Evolutionary conservation across 2,888 invertebrate species (phyloP), one percentile per base, ranked within the genome.

Genomic region (Microctonus hyperodae): DNA sequence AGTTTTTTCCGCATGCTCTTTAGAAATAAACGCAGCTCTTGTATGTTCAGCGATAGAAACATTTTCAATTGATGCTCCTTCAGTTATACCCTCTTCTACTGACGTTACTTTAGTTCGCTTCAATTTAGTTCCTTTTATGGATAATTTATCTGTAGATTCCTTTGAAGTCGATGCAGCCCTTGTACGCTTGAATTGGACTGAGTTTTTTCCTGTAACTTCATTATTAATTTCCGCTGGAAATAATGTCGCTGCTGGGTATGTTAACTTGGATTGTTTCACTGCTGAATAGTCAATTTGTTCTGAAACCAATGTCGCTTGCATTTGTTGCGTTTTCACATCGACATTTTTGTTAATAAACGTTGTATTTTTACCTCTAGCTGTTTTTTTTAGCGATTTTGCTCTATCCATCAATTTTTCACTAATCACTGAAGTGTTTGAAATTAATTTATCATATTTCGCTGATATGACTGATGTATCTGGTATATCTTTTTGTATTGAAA

Each of bases 401-500:
- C 70, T 65, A 9, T 73, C 73, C 1, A 65, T 64, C 4, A 57
- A 56, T 3, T 31, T 63, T 7, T 71, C 73, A 4, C 61, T 63
- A 0, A 37, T n/a, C 1, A 65, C 20, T 7, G 60, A 70, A 2
- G 72, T 37, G 9, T 69, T 56, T 0, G 71, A 73, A 4, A 69
- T 50, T 1, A 66, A 48, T 44, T 70, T 69, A 10, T 55, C 60
- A 10, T 64, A 40, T 50, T 60, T 73, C 2, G 51, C 33, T 2
- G 68, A 50, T 7, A 58, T 20, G n/a, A 51, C 73, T 0, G 44
- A 11, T 0, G 67, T 9, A n/a, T 70, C 69, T 3, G 65, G 3
- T 31, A 53, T 62, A 57, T 80, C 79, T 55, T 75, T 78, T 23
- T 75, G 79, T 0, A 75, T 69, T 1, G 75, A 78, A 4, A 71